These are phyloP conservation scores for Corythornis cristatus DNA, from an alignment of 2,113 vertebrate genomes.

Conservation along the genomic window DNA sequence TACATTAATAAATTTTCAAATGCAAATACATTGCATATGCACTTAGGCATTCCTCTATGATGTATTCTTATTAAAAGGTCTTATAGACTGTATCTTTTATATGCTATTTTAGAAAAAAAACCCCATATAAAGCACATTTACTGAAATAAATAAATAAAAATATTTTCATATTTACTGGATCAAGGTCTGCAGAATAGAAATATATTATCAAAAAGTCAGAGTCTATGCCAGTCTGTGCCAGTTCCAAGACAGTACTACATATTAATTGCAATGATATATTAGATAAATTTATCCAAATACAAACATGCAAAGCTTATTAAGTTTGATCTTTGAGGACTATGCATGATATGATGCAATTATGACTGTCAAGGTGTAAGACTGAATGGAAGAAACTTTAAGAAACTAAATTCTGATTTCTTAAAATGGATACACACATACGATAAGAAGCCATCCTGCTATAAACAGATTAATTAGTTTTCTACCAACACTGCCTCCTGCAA, in stretches of 20 bases:
- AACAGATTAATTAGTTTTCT: background rate
- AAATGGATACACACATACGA: background rate
- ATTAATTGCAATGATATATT: background rate
- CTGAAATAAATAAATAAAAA: background rate
- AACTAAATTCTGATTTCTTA: background rate
- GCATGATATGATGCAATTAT: background rate
- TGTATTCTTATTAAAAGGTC: background rate
- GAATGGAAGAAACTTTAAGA: background rate
- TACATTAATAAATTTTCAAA: background rate
- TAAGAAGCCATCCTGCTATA: background rate
- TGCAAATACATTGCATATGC: background rate
- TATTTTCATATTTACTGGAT: background rate
- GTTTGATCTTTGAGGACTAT: background rate
- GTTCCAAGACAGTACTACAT: background rate
- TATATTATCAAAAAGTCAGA: background rate
- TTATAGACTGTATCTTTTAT: background rate
- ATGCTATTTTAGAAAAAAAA: background rate
- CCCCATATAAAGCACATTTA: background rate
- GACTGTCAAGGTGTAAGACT: background rate
- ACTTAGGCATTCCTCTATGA: background rate
- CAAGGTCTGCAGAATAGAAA: background rate
- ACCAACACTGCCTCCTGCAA: background rate
- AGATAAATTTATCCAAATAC: background rate
- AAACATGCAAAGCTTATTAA: background rate
- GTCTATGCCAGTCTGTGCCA: background rate